Evolutionary conservation across 2,113 vertebrate genomes (phyloP), one percentile per base, ranked within the genome.

Genomic region (Gasterosteus nipponicus): DNA sequence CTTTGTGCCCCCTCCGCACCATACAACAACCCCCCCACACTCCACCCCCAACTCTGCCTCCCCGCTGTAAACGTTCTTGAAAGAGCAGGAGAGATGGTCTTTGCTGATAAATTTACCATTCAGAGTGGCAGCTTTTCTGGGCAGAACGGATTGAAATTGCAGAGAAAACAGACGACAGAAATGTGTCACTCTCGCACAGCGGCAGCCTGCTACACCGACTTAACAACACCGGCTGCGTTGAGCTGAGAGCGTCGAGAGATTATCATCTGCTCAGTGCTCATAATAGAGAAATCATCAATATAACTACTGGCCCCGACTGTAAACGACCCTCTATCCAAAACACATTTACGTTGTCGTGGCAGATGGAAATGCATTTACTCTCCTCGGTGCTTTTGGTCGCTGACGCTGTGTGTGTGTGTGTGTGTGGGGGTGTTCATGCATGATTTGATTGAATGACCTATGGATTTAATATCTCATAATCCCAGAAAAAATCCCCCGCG

Each of bases 391-490:
- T 9, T 58, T 22, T 71, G n/a, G 68, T 38, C 19, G n/a, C 44
- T 63, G 68, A 73, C 65, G 62, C 49, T 51, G n/a, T 57, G 33
- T 33, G 33, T 33, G 33, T 33, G 33, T 33, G 33, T 33, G 33
- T 51, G 67, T 10, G 47, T 11, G 26, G 39, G 16, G 16, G 31
- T 69, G 69, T 76, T 80, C 82, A 84, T 77, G 82, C 75, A 47
- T 87, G 86, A 93, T 93, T 90, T 92, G 91, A 93, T 94, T 93
- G 90, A 91, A 94, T 94, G 92, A 94, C 94, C 93, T 94, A 90
- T 93, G 92, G 91, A 89, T 94, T 94, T 93, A 94, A 93, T 94
- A 93, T 93, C 87, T 86, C 78, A 81, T 93, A 94, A 94, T 94
- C 93, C 91, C 26, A 18, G 42, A 38, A 41, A 26, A 92, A 94